A percentile compares a stretch with the other conserved stretches of the same genome.
These are phyloP conservation scores for Cygnus atratus DNA, from an alignment of 2,113 vertebrate species.

Conservation along the genomic window DNA sequence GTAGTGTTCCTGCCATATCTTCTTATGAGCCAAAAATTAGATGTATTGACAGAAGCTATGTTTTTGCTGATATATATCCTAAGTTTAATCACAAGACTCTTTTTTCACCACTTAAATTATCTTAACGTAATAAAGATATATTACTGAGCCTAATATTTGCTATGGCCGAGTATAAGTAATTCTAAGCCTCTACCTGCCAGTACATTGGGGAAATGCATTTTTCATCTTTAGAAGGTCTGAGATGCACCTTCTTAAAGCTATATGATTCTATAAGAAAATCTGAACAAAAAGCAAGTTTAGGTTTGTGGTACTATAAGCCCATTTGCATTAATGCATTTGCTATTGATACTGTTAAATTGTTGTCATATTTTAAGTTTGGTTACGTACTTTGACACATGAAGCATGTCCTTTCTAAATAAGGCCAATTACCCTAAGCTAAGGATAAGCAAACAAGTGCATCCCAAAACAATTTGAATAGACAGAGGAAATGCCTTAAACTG, in stretches of 20 bases:
- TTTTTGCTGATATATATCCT: neutral
- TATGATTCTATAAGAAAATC: neutral
- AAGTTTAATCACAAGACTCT: neutral
- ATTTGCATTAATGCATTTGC: neutral
- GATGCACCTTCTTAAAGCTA: neutral
- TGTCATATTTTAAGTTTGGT: neutral
- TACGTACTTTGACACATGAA: neutral
- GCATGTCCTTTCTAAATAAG: neutral
- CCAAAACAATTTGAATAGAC: neutral
- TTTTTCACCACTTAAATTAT: neutral
- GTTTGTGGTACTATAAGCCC: neutral
- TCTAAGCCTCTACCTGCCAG: neutral
- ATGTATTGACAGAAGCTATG: neutral
- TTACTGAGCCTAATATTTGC: neutral
- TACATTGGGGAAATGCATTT: neutral
- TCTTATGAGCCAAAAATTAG: neutral
- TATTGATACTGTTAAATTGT: neutral
- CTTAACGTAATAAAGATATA: neutral
- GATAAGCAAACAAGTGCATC: neutral
- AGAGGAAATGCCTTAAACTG: neutral
- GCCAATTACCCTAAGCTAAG: neutral
- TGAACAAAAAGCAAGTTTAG: neutral
- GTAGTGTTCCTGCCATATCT: neutral
- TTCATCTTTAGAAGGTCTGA: neutral
- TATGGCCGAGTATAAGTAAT: neutral